Evolutionary conservation across 1,140 invertebrate genomes (phyloP).

Genomic region (Dufourea novaeangliae): DNA sequence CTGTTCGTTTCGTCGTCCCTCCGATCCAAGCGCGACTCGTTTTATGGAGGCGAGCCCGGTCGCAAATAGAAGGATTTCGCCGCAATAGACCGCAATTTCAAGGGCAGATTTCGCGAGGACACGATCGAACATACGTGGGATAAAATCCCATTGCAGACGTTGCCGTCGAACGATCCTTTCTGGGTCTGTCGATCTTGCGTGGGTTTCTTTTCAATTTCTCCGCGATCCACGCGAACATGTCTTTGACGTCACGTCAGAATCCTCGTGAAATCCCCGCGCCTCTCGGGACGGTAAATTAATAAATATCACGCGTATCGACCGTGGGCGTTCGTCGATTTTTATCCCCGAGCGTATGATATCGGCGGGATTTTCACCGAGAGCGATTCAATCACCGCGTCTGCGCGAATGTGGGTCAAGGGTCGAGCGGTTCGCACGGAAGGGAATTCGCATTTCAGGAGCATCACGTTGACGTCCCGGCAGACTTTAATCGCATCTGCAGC

Average conservation of each 20-base stretch:
- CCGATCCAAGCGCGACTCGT: slow-evolving; percentile 8
- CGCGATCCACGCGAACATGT: neutral
- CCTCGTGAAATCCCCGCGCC: no score
- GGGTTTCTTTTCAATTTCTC: neutral
- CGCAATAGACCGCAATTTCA: slow-evolving; percentile 22
- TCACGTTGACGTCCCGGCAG: slow-evolving; percentile 46
- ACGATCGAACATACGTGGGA: neutral
- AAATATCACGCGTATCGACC: slow-evolving; percentile 20
- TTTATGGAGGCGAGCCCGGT: neutral
- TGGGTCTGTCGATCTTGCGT: neutral
- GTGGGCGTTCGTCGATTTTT: slow-evolving; percentile 9
- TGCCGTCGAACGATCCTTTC: neutral
- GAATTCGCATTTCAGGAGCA: slow-evolving; percentile 53
- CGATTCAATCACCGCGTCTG: slow-evolving; percentile 23
- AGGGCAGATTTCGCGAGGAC: neutral
- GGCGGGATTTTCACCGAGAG: slow-evolving; percentile 14
- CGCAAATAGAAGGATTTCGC: neutral
- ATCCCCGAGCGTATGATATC: neutral
- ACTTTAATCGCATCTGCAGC: slow-evolving; percentile 59
- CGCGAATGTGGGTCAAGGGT: slow-evolving; percentile 37
- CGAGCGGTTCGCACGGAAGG: slow-evolving; percentile 15
- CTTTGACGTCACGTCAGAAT: neutral
- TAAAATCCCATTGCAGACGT: no score
- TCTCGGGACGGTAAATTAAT: slow-evolving; percentile 18
- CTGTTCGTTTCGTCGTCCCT: no score